Conservation (phyloP, 2,888 invertebrate genomes). For the Diabrotica balteata region DNA sequence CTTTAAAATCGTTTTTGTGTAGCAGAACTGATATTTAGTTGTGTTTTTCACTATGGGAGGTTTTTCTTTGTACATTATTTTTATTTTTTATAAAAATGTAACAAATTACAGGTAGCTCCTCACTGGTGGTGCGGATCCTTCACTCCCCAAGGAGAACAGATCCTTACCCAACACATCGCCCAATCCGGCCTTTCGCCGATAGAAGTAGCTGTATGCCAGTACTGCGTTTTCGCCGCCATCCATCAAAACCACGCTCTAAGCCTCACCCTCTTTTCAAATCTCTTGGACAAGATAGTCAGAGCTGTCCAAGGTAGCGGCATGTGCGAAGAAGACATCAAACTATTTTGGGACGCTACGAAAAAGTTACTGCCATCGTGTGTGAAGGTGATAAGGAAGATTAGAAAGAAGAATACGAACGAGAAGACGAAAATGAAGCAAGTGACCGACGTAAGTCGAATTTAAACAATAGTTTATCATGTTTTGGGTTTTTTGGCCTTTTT, state of each 20-base stretch:
- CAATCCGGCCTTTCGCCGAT: constrained; percentile 84
- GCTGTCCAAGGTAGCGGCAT: constrained; percentile 53
- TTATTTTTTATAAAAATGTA: too few species aligned
- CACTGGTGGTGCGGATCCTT: constrained; percentile 89
- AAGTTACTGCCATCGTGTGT: constrained; percentile 81
- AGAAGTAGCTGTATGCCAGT: constrained; percentile 77
- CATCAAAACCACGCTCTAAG: constrained; percentile 85
- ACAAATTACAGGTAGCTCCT: constrained; percentile 65
- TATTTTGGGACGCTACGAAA: constrained; percentile 83
- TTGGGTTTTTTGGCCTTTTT: too few species aligned
- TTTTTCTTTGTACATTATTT: too few species aligned
- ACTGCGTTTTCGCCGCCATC: constrained; percentile 78
- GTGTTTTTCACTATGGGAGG: too few species aligned
- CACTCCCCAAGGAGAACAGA: constrained; percentile 80
- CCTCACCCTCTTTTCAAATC: constrained; percentile 77
- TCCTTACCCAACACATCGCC: constrained; percentile 91
- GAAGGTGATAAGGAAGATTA: constrained; percentile 75
- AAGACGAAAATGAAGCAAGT: constrained; percentile 72
- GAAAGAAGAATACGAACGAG: constrained; percentile 75
- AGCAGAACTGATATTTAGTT: too few species aligned
- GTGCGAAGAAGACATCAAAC: constrained; percentile 69
- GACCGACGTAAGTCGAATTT: constrained; percentile 8
- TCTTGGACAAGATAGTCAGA: constrained; percentile 74
- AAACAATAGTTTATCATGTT: too few species aligned
- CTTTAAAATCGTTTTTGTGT: constrained; percentile 16